These are phyloP conservation scores for Pterobdella sp. DNA, from an alignment of 2,888 invertebrate species.

Conservation along the genomic window DNA sequence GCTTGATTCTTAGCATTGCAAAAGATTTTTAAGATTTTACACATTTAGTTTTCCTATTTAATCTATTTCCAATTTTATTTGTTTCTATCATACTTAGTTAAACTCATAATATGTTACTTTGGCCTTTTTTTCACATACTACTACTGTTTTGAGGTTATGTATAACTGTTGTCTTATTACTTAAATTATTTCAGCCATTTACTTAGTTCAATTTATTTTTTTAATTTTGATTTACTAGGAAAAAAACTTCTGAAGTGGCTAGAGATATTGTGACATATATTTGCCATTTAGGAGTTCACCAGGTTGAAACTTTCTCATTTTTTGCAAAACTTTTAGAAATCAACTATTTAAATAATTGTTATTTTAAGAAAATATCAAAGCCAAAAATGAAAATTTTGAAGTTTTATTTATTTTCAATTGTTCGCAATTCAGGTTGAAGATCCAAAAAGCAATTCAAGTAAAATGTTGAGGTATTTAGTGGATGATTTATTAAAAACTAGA, in stretches of 20 bases:
- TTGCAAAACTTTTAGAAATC: too few relatives aligned
- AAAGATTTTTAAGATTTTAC: too few relatives aligned
- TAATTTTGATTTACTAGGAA: background rate
- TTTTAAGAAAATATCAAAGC: too few relatives aligned
- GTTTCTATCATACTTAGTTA: background rate
- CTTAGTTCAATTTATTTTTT: background rate
- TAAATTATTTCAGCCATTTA: too few relatives aligned
- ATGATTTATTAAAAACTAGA: background rate
- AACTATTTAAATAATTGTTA: too few relatives aligned
- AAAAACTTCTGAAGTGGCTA: background rate
- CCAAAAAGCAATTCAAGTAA: background rate
- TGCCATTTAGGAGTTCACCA: background rate
- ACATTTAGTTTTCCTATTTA: too few relatives aligned
- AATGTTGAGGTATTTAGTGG: conserved; percentile 1
- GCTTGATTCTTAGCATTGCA: too few relatives aligned
- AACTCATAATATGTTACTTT: background rate
- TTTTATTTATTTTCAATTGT: too few relatives aligned
- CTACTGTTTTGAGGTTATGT: too few relatives aligned
- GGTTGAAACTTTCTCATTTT: too few relatives aligned
- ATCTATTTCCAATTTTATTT: background rate
- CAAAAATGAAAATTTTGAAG: too few relatives aligned
- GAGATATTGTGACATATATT: background rate
- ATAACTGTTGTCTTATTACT: too few relatives aligned
- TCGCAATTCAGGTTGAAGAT: background rate
- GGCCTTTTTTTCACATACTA: background rate